Percentiles rank a stretch among this genome's conserved stretches.
These are phyloP conservation scores for Falco punctatus DNA, from an alignment of 2,113 vertebrate genomes.

Conservation along the genomic window DNA sequence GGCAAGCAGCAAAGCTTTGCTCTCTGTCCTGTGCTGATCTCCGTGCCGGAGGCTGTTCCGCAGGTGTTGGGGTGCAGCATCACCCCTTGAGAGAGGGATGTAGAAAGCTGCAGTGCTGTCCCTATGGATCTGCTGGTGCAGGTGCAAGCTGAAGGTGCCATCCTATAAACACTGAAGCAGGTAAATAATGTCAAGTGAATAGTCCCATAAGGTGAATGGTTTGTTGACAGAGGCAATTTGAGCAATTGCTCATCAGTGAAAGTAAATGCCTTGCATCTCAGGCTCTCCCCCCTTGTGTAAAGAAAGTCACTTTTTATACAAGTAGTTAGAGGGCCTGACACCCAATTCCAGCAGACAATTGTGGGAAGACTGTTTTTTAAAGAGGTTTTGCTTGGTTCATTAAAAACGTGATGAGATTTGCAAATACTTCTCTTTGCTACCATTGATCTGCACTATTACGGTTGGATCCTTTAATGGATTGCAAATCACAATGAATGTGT, in stretches of 20 bases:
- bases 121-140: background rate
- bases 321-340: background rate
- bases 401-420: background rate
- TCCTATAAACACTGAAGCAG: background rate
- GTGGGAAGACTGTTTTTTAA: background rate
- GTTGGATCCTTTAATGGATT: background rate
- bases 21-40: background rate
- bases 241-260: background rate
- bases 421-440: background rate
- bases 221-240: background rate
- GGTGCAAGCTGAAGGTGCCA: background rate
- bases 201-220: background rate
- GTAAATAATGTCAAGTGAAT: background rate
- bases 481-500: background rate
- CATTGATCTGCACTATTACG: background rate
- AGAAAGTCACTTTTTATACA: background rate
- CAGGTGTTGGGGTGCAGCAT: background rate
- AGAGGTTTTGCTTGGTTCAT: background rate
- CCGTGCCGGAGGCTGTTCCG: fast-evolving
- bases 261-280: background rate
- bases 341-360: background rate
- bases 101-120: background rate
- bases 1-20: background rate
- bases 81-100: background rate
- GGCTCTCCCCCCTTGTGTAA: background rate